These are phyloP conservation scores for Dasyurus viverrinus DNA, from an alignment of 2,113 vertebrate genomes.

Conservation along the genomic window DNA sequence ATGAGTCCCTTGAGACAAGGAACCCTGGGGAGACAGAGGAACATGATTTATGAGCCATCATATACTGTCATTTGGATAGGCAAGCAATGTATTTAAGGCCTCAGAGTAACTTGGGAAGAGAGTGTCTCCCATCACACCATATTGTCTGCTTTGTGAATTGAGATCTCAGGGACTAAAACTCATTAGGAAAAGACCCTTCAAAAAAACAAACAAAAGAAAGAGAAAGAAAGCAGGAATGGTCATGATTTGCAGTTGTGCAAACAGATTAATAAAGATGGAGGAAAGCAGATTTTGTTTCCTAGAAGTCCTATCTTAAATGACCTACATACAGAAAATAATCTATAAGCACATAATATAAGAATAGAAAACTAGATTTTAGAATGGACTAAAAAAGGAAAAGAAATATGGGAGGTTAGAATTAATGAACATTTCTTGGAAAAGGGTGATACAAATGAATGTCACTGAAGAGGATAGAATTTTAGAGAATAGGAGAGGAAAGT, in stretches of 20 bases:
- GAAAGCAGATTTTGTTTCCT: not conserved
- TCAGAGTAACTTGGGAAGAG: not conserved
- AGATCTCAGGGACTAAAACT: not conserved
- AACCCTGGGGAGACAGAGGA: not conserved
- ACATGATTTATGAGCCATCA: not conserved
- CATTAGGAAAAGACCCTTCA: not conserved
- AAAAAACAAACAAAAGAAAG: constrained; percentile 3
- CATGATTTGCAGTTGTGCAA: not conserved
- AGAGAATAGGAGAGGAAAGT: not conserved
- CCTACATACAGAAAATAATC: not conserved
- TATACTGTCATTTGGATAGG: not conserved
- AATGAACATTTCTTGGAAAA: not conserved
- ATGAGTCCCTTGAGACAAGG: not conserved
- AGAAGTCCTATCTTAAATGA: not conserved
- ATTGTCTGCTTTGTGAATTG: not conserved
- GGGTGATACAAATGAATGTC: not conserved
- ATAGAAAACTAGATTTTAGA: not conserved
- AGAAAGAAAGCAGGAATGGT: not conserved
- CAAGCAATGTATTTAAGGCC: not conserved
- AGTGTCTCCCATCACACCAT: not conserved
- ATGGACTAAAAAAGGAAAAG: not conserved
- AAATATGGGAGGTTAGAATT: not conserved
- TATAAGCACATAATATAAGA: not conserved
- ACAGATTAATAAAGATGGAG: not conserved
- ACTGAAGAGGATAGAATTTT: not conserved